Percentiles rank a stretch among this genome's conserved stretches.
Evolutionary conservation across 2,113 vertebrate species (phyloP).

Genomic region (Ceyx melanurus): DNA sequence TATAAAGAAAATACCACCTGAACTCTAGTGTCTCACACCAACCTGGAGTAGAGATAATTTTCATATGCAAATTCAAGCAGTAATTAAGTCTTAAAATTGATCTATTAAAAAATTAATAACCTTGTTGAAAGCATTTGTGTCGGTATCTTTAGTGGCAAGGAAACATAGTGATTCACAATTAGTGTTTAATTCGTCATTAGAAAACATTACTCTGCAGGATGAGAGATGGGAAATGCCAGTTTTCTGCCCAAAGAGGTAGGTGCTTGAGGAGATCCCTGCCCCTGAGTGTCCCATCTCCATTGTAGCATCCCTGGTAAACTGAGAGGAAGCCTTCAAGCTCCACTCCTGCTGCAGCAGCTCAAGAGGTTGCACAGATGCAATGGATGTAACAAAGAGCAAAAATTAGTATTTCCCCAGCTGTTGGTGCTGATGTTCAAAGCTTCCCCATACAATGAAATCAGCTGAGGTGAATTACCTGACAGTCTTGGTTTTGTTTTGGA

Average conservation of each 20-base stretch:
- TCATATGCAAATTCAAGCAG: conserved; percentile 17
- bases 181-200: conserved; percentile 48
- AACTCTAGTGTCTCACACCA: not conserved
- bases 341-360: not conserved
- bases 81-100: conserved; percentile 42
- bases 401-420: not conserved
- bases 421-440: not conserved
- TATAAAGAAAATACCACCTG: not conserved
- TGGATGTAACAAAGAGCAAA: not conserved
- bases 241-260: not conserved
- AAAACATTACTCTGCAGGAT: conserved; percentile 24
- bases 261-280: not conserved
- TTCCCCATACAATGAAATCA: not conserved
- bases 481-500: not conserved
- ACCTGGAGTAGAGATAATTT: not conserved
- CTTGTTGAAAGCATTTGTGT: conserved; percentile 4
- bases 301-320: not conserved
- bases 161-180: conserved; percentile 16
- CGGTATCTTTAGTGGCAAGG: not conserved
- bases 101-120: conserved; percentile 18
- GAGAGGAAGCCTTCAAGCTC: not conserved
- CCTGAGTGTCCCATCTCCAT: not conserved
- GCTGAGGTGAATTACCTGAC: not conserved
- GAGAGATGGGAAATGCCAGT: not conserved
- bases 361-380: not conserved